Percentiles rank a stretch among this genome's conserved stretches.
phyloP scores from a whole-genome alignment of 2,797 vertebrate genomes.

The Sorex maritimensis region DNA sequence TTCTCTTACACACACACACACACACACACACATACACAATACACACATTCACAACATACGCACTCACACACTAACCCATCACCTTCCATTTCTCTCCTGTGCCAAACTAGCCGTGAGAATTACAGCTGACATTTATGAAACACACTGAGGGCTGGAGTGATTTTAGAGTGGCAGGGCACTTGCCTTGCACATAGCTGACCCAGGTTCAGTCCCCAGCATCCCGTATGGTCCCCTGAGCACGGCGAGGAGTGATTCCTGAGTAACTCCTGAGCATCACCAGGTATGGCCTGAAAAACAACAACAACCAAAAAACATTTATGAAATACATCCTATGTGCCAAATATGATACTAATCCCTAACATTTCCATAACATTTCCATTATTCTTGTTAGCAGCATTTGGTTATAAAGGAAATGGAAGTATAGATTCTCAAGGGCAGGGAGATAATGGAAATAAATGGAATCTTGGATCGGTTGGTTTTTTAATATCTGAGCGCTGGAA shows the following conservation, averaged over 20 bases:
- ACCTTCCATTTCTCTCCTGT: neutral
- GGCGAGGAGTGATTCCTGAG: too few relatives aligned
- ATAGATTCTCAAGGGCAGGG: neutral
- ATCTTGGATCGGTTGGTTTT: neutral
- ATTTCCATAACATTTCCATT: constrained; percentile 15
- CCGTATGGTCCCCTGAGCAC: too few relatives aligned
- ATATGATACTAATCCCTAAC: neutral
- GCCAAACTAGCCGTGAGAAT: neutral
- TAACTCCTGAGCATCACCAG: too few relatives aligned
- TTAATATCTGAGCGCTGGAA: neutral
- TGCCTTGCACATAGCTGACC: too few relatives aligned
- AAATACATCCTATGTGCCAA: neutral
- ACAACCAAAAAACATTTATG: too few relatives aligned
- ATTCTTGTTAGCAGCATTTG: neutral
- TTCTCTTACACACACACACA: neutral
- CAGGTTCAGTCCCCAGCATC: too few relatives aligned
- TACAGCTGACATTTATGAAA: neutral
- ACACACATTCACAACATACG: too few relatives aligned
- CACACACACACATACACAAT: too few relatives aligned
- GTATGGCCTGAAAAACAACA: too few relatives aligned
- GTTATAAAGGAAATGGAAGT: neutral
- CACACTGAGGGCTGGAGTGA: too few relatives aligned
- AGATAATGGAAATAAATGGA: neutral
- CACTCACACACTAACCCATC: neutral
- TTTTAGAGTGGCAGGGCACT: too few relatives aligned